These are phyloP conservation scores for Anastrepha obliqua DNA, from an alignment of 1,140 invertebrate genomes.

Conservation along the genomic window DNA sequence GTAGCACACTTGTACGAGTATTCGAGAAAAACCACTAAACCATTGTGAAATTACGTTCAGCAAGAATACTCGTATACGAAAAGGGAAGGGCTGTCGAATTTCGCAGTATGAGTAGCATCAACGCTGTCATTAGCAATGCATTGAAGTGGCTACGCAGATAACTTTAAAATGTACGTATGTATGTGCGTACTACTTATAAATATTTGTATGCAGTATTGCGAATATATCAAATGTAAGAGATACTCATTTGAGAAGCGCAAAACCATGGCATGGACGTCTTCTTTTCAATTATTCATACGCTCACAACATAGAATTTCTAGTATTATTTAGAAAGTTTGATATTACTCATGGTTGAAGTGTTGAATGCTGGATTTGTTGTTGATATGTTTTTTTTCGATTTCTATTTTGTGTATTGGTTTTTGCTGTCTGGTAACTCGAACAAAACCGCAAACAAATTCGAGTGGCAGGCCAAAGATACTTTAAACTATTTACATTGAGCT, in stretches of 20 bases:
- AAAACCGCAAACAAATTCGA: constrained; percentile 17
- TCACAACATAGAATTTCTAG: neutral
- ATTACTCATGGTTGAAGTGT: constrained; percentile 16
- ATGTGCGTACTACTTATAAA: neutral
- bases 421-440: constrained; percentile 6
- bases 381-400: neutral
- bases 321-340: constrained; percentile 36
- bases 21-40: constrained; percentile 25
- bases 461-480: constrained; percentile 38
- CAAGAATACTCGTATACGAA: neutral
- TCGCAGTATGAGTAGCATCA: neutral
- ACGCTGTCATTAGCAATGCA: constrained; percentile 20
- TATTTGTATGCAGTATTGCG: neutral
- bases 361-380: neutral
- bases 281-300: constrained; percentile 38
- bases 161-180: neutral
- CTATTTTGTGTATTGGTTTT: neutral
- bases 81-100: neutral
- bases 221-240: neutral
- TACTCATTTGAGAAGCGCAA: neutral
- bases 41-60: neutral
- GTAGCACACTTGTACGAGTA: neutral
- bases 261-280: constrained; percentile 19
- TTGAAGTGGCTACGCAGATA: constrained; percentile 2
- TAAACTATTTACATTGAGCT: constrained; percentile 14